phyloP scores from a whole-genome alignment of 2,113 vertebrate genomes.

The Cardinalis cardinalis region DNA sequence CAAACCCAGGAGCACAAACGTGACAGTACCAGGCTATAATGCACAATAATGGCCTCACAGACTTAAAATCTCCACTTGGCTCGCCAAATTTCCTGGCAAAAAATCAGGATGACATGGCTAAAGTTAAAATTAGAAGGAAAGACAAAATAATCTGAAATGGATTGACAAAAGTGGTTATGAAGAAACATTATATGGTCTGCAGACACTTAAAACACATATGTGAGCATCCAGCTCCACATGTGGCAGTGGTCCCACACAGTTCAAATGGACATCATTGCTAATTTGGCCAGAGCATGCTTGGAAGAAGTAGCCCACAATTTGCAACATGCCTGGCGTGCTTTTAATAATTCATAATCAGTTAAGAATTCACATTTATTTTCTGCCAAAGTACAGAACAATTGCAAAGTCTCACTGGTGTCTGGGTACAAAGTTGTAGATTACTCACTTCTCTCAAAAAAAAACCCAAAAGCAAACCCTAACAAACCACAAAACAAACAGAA shows the following conservation, averaged over 20 bases:
- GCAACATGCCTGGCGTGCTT: neutral
- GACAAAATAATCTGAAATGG: neutral
- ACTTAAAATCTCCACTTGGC: neutral
- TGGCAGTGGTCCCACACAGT: neutral
- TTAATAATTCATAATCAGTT: neutral
- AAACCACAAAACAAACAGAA: neutral
- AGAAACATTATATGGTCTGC: neutral
- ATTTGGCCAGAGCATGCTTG: neutral
- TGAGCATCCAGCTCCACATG: rapidly evolving
- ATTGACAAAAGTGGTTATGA: neutral
- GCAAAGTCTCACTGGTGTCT: neutral
- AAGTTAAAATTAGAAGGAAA: neutral
- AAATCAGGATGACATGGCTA: neutral
- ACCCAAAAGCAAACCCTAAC: too few relatives aligned
- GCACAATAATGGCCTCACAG: neutral
- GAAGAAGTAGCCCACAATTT: neutral
- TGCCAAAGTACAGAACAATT: neutral
- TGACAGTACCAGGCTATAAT: neutral
- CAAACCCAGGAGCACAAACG: rapidly evolving
- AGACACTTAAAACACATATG: rapidly evolving
- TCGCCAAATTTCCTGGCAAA: neutral
- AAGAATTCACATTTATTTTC: neutral
- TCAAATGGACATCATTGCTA: neutral
- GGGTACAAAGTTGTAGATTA: neutral
- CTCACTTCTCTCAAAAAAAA: neutral